Conservation (phyloP, 2,888 invertebrate species). For the Hipparchia sbordonii region DNA sequence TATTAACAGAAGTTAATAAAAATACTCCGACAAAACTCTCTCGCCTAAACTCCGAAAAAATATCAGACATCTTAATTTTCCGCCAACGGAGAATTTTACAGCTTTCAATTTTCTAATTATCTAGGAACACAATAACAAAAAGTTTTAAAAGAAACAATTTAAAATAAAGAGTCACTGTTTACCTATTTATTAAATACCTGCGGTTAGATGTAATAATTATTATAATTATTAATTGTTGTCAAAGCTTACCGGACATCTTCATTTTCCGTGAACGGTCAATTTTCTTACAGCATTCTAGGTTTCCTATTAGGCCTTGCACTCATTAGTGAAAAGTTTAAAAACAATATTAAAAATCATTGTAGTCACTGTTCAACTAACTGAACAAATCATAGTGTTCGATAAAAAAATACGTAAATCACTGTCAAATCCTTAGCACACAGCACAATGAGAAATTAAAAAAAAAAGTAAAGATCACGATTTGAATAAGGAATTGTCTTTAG, state of each 20-base stretch:
- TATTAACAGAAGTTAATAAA: neutral
- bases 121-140: conserved; percentile 34
- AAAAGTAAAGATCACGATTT: conserved; percentile 27
- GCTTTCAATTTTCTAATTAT: conserved; percentile 33
- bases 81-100: conserved; percentile 57
- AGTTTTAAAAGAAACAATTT: neutral
- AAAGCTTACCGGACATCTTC: conserved; percentile 76
- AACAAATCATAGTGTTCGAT: conserved; percentile 4
- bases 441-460: conserved; percentile 6
- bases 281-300: conserved; percentile 46
- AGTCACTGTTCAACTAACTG: conserved; percentile 14
- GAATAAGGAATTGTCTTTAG: conserved; percentile 31
- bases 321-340: conserved; percentile 32
- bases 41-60: too few relatives aligned
- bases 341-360: neutral
- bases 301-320: conserved; percentile 40
- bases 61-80: conserved; percentile 79
- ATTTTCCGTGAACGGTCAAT: conserved; percentile 62
- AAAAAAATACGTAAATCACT: neutral
- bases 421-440: conserved; percentile 13
- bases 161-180: too few relatives aligned
- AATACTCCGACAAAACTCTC: conserved; percentile 39
- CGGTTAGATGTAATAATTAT: too few relatives aligned
- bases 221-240: too few relatives aligned
- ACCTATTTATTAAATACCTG: too few relatives aligned